A percentile compares a stretch with the other conserved stretches of the same genome.
phyloP scores from a whole-genome alignment of 2,797 vertebrate species.

The Dallia pectoralis region DNA sequence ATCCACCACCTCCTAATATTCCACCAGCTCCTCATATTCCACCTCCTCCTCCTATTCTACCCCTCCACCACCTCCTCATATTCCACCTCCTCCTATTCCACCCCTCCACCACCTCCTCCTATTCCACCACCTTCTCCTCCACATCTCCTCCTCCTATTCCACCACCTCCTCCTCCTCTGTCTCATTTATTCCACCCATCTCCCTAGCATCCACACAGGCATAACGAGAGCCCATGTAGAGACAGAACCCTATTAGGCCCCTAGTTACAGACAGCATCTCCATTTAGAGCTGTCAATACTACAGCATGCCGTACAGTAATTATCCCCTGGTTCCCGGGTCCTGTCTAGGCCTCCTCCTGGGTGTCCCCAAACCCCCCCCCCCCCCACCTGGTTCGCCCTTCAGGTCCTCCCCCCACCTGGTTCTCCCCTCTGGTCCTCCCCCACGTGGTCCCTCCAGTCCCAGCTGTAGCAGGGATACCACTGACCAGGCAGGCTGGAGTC shows the following conservation, averaged over 20 bases:
- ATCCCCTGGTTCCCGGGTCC: slow-evolving; percentile 45
- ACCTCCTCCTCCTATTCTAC: too few species aligned
- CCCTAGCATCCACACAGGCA: slow-evolving; percentile 37
- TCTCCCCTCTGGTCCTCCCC: too few species aligned
- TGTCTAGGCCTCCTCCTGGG: neutral
- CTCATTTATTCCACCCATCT: slow-evolving; percentile 55
- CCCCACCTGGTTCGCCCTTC: too few species aligned
- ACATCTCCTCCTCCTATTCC: too few species aligned
- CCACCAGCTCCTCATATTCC: too few species aligned
- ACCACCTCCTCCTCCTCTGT: slow-evolving; percentile 5
- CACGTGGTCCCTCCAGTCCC: neutral
- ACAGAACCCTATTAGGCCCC: slow-evolving; percentile 59
- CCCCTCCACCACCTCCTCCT: neutral
- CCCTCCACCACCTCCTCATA: too few species aligned
- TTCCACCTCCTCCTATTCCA: too few species aligned
- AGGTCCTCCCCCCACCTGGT: too few species aligned
- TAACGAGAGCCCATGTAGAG: slow-evolving; percentile 59
- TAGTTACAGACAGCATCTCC: slow-evolving; percentile 58
- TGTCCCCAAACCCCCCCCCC: too few species aligned
- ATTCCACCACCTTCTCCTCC: neutral
- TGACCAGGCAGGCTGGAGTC: slow-evolving; percentile 1
- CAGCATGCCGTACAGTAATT: slow-evolving; percentile 63
- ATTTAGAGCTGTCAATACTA: slow-evolving; percentile 70
- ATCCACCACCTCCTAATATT: too few species aligned
- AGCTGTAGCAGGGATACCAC: neutral